Percentiles rank a stretch among this genome's conserved stretches.
Conservation (phyloP, 1,140 invertebrate species). For the Probaryconus sp. region DNA sequence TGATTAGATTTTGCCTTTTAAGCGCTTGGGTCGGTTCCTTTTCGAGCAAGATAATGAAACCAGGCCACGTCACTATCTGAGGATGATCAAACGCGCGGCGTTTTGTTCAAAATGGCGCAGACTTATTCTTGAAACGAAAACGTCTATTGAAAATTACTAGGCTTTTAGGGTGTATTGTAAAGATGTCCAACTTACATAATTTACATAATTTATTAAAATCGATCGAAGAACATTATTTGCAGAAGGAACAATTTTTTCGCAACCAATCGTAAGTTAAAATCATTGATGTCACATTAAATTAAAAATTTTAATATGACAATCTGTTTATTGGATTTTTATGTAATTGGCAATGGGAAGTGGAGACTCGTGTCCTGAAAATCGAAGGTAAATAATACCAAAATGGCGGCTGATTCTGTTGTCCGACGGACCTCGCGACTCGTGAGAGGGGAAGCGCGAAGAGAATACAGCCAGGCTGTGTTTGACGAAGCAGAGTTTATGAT, state of each 20-base stretch:
- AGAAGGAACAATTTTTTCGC: no score
- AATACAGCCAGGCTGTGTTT: constrained; percentile 30
- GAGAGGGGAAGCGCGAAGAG: constrained; percentile 7
- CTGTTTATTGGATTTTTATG: no score
- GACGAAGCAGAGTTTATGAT: constrained; percentile 70
- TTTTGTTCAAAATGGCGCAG: constrained; percentile 49
- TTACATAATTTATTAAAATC: no score
- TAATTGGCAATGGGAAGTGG: neutral
- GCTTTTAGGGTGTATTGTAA: no score
- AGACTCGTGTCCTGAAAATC: neutral
- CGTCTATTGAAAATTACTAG: no score
- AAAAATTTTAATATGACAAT: no score
- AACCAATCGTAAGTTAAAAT: no score
- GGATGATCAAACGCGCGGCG: constrained; percentile 48
- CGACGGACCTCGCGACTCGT: constrained; percentile 32
- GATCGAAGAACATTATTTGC: no score
- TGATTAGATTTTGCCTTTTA: constrained; percentile 58
- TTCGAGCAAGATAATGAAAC: constrained; percentile 54
- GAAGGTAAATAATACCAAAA: no score
- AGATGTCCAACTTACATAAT: no score
- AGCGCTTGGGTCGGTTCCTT: constrained; percentile 50
- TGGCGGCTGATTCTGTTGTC: constrained; percentile 25
- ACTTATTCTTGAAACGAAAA: no score
- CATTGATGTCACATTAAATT: no score
- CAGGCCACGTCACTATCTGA: constrained; percentile 55